Percentiles rank a stretch among this genome's conserved stretches.
phyloP scores from a whole-genome alignment of 2,113 vertebrate genomes.

The Paradoxurus hermaphroditus region DNA sequence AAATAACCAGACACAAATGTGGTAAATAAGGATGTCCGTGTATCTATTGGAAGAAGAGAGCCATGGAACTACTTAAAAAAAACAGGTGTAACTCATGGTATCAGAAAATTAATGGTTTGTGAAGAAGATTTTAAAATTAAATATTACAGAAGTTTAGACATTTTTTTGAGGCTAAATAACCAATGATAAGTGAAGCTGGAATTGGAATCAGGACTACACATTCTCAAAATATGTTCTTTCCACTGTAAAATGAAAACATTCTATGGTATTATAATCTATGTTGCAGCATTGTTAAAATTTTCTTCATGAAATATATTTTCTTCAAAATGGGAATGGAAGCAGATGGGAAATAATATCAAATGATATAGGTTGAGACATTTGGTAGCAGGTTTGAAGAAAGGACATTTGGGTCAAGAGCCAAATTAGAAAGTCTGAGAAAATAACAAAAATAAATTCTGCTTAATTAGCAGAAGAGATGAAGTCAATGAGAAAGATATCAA shows the following conservation, averaged over 20 bases:
- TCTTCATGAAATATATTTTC: background rate
- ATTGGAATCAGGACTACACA: background rate
- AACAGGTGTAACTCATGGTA: background rate
- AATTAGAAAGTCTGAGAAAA: background rate
- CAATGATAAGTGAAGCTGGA: background rate
- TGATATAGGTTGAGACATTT: background rate
- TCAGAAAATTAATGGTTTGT: background rate
- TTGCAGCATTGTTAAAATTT: background rate
- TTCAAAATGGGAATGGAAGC: background rate
- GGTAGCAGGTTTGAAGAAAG: background rate
- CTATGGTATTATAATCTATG: background rate
- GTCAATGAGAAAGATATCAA: background rate
- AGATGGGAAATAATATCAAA: background rate
- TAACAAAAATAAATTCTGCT: background rate
- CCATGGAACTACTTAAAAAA: background rate
- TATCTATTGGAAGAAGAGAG: background rate
- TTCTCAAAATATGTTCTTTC: background rate
- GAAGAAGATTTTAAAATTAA: background rate
- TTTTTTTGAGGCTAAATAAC: background rate
- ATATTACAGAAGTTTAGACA: background rate
- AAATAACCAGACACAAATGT: background rate
- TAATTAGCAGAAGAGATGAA: background rate
- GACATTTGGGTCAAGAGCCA: background rate
- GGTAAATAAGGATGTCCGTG: background rate
- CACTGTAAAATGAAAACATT: background rate